A percentile compares a stretch with the other conserved stretches of the same genome.
Conservation (phyloP, 2,113 vertebrate species). For the Brevimyrus niger region DNA sequence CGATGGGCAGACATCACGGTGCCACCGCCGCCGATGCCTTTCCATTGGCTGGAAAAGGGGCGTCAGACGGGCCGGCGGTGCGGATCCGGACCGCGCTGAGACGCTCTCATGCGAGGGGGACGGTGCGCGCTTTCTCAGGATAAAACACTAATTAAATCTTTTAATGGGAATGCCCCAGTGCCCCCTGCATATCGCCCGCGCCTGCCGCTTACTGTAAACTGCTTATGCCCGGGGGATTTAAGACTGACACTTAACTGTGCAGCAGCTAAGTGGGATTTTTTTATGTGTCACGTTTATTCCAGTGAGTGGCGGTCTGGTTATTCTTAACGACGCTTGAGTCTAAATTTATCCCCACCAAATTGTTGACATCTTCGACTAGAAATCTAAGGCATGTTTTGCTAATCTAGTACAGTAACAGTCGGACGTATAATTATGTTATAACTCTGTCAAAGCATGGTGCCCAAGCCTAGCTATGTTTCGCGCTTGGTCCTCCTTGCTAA, state of each 20-base stretch:
- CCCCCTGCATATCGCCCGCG: constrained; percentile 19
- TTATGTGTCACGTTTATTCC: constrained; percentile 30
- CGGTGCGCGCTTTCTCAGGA: constrained; percentile 16
- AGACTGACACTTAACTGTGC: constrained; percentile 29
- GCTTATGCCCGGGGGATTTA: constrained; percentile 27
- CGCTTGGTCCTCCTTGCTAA: background rate
- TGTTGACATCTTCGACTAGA: background rate
- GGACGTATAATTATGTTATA: background rate
- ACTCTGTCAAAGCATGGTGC: background rate
- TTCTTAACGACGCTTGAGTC: constrained; percentile 11
- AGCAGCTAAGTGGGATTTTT: constrained; percentile 28
- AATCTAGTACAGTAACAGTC: background rate
- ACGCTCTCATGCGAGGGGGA: constrained; percentile 26
- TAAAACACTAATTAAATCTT: constrained; percentile 39
- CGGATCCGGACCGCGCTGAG: constrained; percentile 13
- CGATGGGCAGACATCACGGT: constrained; percentile 39
- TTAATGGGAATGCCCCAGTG: constrained; percentile 25
- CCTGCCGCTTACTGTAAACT: constrained; percentile 20
- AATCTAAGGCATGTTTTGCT: background rate
- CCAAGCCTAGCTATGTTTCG: background rate
- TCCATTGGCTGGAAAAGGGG: constrained; percentile 40
- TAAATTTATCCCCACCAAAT: background rate
- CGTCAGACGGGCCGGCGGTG: background rate
- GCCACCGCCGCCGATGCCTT: constrained; percentile 16
- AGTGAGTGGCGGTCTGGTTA: constrained; percentile 19